Percentiles rank a stretch among this genome's conserved stretches.
These are phyloP conservation scores for Corythornis madagascariensis DNA, from an alignment of 2,113 vertebrate genomes.

Conservation along the genomic window DNA sequence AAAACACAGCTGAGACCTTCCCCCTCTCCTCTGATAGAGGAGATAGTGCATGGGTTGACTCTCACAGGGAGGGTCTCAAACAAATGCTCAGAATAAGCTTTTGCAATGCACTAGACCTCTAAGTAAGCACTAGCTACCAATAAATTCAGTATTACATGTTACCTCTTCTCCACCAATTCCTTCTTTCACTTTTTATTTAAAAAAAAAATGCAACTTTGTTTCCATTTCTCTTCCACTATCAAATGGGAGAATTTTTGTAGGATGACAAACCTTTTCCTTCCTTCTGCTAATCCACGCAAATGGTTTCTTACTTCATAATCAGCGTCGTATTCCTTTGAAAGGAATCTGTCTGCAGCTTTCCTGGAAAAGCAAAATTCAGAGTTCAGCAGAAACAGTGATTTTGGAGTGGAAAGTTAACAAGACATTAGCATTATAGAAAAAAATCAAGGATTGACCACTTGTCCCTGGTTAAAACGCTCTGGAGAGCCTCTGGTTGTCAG, in stretches of 20 bases:
- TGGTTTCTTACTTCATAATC: background rate
- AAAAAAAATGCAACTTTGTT: background rate
- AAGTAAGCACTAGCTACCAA: background rate
- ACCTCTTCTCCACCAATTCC: background rate
- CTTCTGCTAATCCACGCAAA: background rate
- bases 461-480: background rate
- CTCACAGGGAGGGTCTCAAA: fast-evolving
- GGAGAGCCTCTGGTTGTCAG: background rate
- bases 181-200: background rate
- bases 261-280: background rate
- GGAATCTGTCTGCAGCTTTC: background rate
- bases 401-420: background rate
- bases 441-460: background rate
- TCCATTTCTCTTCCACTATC: background rate
- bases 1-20: background rate
- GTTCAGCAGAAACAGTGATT: fast-evolving
- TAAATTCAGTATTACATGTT: background rate
- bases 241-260: background rate
- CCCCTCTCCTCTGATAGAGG: background rate
- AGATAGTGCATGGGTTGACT: background rate
- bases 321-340: background rate
- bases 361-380: background rate
- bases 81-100: background rate
- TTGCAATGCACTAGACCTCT: background rate
- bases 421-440: background rate